Evolutionary conservation across 2,888 invertebrate species (phyloP).

Genomic region (Dryobotodes eremita): DNA sequence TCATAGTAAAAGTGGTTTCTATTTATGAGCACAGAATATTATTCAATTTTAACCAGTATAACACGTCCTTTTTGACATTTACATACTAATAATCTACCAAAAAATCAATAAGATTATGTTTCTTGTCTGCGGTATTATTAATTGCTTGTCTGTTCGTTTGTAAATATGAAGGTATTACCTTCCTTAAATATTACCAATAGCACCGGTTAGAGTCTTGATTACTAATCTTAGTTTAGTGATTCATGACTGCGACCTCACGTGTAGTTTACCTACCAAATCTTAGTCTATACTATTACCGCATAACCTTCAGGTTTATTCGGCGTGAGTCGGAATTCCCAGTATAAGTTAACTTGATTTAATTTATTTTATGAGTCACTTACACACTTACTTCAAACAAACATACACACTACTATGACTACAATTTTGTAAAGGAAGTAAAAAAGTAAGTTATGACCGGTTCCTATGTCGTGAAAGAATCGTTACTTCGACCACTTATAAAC

Average conservation of each 20-base stretch:
- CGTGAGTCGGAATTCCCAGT: conserved; percentile 19
- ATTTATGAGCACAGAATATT: not conserved
- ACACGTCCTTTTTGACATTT: not conserved
- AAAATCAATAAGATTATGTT: not conserved
- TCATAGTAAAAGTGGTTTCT: not conserved
- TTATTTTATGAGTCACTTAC: conserved; percentile 16
- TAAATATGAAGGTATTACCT: not conserved
- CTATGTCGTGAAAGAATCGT: not conserved
- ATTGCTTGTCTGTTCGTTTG: not conserved
- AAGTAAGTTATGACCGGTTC: not conserved
- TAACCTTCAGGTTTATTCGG: conserved; percentile 38
- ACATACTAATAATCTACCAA: not conserved
- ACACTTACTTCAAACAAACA: not conserved
- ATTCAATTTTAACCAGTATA: not conserved
- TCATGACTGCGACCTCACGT: conserved; percentile 27
- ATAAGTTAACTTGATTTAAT: conserved; percentile 28
- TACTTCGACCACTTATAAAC: not conserved
- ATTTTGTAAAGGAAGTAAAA: not conserved
- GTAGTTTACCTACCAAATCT: conserved; percentile 1
- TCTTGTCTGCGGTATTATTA: not conserved
- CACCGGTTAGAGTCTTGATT: conserved; percentile 2
- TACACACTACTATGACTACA: not conserved
- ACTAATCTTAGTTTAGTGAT: conserved; percentile 3
- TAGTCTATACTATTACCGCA: conserved; percentile 10
- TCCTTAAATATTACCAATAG: not conserved